A percentile compares a stretch with the other conserved stretches of the same genome.
Conservation (phyloP, 2,888 invertebrate genomes). For the Lepidochrysops patricia region DNA sequence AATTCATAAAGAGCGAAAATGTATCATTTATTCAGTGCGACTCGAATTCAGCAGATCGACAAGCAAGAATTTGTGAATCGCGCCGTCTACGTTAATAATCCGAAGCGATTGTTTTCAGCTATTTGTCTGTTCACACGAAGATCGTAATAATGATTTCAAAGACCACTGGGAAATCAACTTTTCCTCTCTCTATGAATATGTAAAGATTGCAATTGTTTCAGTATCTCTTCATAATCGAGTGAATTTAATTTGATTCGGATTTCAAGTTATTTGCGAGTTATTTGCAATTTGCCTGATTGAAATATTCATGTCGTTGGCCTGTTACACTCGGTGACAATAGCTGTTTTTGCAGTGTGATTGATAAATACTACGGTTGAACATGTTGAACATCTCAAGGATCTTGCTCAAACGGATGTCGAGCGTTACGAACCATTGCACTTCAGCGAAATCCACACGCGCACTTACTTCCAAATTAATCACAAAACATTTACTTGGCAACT, state of each 20-base stretch:
- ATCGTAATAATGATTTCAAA: slow-evolving; percentile 2
- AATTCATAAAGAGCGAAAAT: background rate
- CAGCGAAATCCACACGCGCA: slow-evolving; percentile 36
- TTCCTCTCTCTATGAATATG: slow-evolving; percentile 5
- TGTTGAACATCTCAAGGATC: slow-evolving; percentile 30
- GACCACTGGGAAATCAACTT: slow-evolving; percentile 5
- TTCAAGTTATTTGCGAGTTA: background rate
- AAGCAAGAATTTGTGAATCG: background rate
- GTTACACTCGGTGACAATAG: background rate
- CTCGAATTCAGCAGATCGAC: background rate
- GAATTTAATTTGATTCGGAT: background rate
- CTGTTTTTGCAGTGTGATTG: slow-evolving; percentile 3
- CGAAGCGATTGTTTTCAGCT: background rate
- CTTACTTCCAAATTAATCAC: background rate
- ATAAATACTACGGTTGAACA: background rate
- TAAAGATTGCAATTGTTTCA: background rate
- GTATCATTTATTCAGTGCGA: background rate
- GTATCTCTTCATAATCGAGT: background rate
- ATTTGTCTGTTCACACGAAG: background rate
- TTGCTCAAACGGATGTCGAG: slow-evolving; percentile 48
- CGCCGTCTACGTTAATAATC: background rate
- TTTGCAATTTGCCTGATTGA: background rate
- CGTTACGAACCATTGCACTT: slow-evolving; percentile 52
- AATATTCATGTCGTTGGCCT: background rate
- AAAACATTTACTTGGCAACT: background rate